Evolutionary conservation across 1,140 invertebrate species (phyloP).

Genomic region (Chrysomallon squamiferum): DNA sequence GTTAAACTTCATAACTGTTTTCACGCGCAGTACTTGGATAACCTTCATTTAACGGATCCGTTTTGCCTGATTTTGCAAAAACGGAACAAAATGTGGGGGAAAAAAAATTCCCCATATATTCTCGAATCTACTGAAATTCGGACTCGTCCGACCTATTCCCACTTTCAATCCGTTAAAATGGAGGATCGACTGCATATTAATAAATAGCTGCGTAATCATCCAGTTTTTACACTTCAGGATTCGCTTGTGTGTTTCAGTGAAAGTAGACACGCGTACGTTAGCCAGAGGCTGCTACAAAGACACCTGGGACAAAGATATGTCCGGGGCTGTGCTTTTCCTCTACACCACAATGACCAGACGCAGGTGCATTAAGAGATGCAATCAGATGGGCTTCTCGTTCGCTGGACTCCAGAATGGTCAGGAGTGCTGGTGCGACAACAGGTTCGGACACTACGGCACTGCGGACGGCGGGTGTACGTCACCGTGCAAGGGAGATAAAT

Average conservation of each 20-base stretch:
- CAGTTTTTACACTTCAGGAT: no score
- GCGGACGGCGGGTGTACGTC: not conserved
- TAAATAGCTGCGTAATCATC: no score
- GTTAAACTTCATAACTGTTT: no score
- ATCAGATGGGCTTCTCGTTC: not conserved
- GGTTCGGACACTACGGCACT: not conserved
- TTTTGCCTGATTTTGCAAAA: no score
- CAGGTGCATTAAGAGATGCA: not conserved
- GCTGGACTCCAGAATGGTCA: not conserved
- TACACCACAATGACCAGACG: not conserved
- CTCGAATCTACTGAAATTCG: no score
- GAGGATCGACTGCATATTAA: no score
- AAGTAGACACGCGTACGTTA: not conserved
- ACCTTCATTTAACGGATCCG: no score
- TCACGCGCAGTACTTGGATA: no score
- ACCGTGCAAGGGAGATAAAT: not conserved
- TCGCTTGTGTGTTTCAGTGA: not conserved
- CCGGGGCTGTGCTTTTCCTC: not conserved
- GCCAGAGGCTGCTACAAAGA: not conserved
- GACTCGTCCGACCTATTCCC: no score
- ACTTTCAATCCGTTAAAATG: no score
- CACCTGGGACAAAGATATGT: not conserved
- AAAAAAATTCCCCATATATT: no score
- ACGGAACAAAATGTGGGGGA: no score
- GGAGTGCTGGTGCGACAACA: slow-evolving; percentile 1